Conservation (phyloP, 1,140 invertebrate genomes). For the Drosophila elegans region DNA sequence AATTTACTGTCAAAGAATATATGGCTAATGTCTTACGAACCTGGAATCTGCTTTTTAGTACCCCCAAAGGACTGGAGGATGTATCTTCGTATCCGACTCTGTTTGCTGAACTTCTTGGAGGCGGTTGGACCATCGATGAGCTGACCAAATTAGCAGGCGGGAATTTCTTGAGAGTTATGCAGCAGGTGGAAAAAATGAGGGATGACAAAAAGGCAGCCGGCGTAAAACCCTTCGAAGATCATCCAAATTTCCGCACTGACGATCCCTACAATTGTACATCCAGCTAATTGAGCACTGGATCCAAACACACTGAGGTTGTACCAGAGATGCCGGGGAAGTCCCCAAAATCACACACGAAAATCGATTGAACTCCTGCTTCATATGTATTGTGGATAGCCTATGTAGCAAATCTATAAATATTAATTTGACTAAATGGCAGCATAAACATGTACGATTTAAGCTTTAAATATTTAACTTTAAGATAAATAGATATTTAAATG, state of each 20-base stretch:
- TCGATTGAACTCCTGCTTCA: constrained; percentile 37
- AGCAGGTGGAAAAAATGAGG: constrained; percentile 86
- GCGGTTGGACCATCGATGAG: constrained; percentile 93
- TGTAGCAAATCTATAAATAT: constrained; percentile 31
- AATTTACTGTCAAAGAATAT: neutral
- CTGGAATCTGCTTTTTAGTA: constrained; percentile 86
- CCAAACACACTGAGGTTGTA: constrained; percentile 64
- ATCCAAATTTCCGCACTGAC: constrained; percentile 82
- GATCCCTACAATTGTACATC: constrained; percentile 84
- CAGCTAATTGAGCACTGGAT: constrained; percentile 73
- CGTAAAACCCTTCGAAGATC: constrained; percentile 80
- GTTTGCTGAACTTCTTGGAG: constrained; percentile 92
- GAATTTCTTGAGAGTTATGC: constrained; percentile 93
- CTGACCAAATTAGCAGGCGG: constrained; percentile 94
- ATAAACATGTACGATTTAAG: constrained; percentile 60
- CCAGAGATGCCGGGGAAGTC: constrained; percentile 17
- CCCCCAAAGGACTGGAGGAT: constrained; percentile 94
- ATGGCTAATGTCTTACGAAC: constrained; percentile 3
- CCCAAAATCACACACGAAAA: constrained; percentile 7
- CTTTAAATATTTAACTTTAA: constrained; percentile 55
- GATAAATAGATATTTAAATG: constrained; percentile 8
- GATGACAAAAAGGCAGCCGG: constrained; percentile 77
- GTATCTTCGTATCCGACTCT: constrained; percentile 95
- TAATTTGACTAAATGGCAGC: constrained; percentile 27
- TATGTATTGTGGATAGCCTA: constrained; percentile 18